A percentile compares a stretch with the other conserved stretches of the same genome.
These are phyloP conservation scores for Tribolium freemani DNA, from an alignment of 2,888 invertebrate genomes.

Conservation along the genomic window DNA sequence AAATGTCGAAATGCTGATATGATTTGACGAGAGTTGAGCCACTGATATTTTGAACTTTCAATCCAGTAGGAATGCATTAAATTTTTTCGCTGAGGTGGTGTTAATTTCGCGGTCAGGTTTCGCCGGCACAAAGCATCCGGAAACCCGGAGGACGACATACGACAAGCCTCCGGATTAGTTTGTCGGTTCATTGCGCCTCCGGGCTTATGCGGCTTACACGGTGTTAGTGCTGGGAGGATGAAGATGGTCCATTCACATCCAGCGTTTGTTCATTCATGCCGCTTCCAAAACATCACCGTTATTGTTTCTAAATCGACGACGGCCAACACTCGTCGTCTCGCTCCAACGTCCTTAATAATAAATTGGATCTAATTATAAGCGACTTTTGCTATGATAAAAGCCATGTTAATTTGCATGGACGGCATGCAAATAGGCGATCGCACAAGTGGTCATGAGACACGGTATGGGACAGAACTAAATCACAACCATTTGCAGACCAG, in stretches of 20 bases:
- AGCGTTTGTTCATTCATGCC: slow-evolving; percentile 38
- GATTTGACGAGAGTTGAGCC: too few species aligned
- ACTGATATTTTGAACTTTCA: too few species aligned
- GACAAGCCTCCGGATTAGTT: slow-evolving; percentile 54
- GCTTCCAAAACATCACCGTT: slow-evolving; percentile 22
- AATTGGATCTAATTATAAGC: neutral
- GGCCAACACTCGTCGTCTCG: neutral
- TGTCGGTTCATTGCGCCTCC: slow-evolving; percentile 55
- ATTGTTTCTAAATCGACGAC: slow-evolving; percentile 4
- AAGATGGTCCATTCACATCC: slow-evolving; percentile 43
- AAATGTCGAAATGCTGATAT: neutral
- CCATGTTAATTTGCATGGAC: slow-evolving; percentile 25
- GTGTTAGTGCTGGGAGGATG: slow-evolving; percentile 47
- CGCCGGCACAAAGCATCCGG: slow-evolving; percentile 37
- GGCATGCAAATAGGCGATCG: slow-evolving; percentile 36
- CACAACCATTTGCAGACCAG: slow-evolving; percentile 54
- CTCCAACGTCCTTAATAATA: neutral
- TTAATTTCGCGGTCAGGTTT: too few species aligned
- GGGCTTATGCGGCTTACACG: slow-evolving; percentile 52
- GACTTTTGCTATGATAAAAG: slow-evolving; percentile 10
- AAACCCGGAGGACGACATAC: slow-evolving; percentile 49
- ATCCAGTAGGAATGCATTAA: too few species aligned
- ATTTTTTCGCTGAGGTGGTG: too few species aligned
- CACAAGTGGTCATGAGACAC: slow-evolving; percentile 38
- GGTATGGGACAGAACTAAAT: slow-evolving; percentile 44